These are phyloP conservation scores for Accipiter superciliosus DNA, from an alignment of 2,797 vertebrate species.

Conservation along the genomic window DNA sequence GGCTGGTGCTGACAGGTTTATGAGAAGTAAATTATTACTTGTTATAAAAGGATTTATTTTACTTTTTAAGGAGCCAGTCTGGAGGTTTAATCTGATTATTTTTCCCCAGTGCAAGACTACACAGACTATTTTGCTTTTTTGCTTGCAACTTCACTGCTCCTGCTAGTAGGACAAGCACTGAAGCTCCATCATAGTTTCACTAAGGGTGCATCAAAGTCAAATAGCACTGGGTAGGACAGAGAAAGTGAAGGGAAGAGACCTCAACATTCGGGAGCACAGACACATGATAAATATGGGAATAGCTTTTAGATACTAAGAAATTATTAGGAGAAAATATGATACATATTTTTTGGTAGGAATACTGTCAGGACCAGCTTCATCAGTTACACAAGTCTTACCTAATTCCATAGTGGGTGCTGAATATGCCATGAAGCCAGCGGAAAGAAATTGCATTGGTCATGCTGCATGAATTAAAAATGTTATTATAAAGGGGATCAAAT, in stretches of 20 bases:
- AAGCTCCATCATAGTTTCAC: background rate
- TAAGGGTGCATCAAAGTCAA: background rate
- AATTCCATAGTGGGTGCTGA: background rate
- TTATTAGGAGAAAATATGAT: background rate
- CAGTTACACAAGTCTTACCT: background rate
- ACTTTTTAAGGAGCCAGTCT: constrained; percentile 7
- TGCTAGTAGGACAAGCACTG: background rate
- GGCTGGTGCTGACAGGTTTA: constrained; percentile 49
- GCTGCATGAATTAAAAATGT: background rate
- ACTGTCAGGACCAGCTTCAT: background rate
- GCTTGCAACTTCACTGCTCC: background rate
- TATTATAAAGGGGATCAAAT: background rate
- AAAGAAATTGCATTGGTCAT: background rate
- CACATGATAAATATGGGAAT: background rate
- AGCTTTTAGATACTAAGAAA: background rate
- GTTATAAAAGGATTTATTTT: constrained; percentile 38
- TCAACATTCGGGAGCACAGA: background rate
- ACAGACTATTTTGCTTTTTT: background rate
- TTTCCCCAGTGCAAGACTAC: constrained; percentile 2
- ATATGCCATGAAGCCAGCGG: rapidly evolving
- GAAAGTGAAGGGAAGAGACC: background rate
- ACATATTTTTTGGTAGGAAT: background rate
- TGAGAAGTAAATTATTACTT: constrained; percentile 45
- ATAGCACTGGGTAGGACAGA: background rate
- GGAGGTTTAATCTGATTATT: constrained; percentile 37